Evolutionary conservation across 2,113 vertebrate species (phyloP), one percentile per base, ranked within the genome.

Genomic region (Melanerpes formicivorus): DNA sequence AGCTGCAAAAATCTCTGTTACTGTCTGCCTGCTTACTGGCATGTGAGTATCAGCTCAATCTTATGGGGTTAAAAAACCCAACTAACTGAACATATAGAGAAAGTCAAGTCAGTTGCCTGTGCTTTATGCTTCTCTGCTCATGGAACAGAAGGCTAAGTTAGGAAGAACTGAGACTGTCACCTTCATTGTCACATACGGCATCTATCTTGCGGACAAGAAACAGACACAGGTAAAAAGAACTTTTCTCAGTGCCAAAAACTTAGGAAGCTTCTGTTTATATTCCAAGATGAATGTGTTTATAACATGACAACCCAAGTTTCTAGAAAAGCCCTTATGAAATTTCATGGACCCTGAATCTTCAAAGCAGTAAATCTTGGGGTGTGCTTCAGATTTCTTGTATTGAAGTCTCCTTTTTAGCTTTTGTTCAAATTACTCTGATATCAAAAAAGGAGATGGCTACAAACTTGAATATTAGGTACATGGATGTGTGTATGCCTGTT

Each of bases 81-180:
- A 73, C 5, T 18, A 87, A 30, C 19, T 52, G 62, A 65, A 62
- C 0, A 1, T 21, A 11, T 50, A 30, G 29, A 48, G 60, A 70
- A 93, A 77, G n/a, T 27, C 16, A 34, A 44, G 5, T 25, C n/a
- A 70, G 1, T 26, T 48, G 27, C 13, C 22, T 84, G n/a, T 2
- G 3, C n/a, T 92, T 81, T 76, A 4, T 37, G 1, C 4, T 77
- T 74, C 26, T 3, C 12, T 48, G n/a, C 0, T 0, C 11, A 2
- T 4, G 5, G 72, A 26, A 9, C 23, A 14, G 22, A 55, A 18
- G 26, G 18, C 37, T 78, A 29, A 65, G 60, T 29, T 80, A n/a
- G 30, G 16, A 80, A 77, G 69, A 86, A n/a, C n/a, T 63, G 52
- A 7, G 69, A 88, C 55, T 44, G 26, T 52, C 65, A 44, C 65